A percentile compares a stretch with the other conserved stretches of the same genome.
These are phyloP conservation scores for Thereva nobilitata DNA, from an alignment of 2,888 invertebrate genomes.

Conservation along the genomic window DNA sequence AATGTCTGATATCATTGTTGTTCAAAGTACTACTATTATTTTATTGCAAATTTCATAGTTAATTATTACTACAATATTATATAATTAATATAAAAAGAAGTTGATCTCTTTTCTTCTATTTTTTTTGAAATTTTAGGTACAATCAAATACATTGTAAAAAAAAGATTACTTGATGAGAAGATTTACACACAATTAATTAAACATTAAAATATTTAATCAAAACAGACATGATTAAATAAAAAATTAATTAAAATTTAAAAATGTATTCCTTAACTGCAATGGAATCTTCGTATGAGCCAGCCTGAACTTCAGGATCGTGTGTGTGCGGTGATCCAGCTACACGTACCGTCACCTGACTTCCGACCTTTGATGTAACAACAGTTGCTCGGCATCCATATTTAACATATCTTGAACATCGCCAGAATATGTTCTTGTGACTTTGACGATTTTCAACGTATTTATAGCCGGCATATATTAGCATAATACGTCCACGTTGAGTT, in stretches of 20 bases:
- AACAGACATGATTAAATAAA: background rate
- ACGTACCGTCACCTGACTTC: constrained; percentile 50
- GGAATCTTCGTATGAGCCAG: constrained; percentile 7
- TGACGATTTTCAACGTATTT: constrained; percentile 58
- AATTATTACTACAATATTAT: too few species aligned
- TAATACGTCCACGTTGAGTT: constrained; percentile 56
- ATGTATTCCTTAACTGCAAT: constrained; percentile 21
- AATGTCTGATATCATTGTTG: background rate
- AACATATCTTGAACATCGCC: constrained; percentile 58
- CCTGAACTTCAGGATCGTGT: constrained; percentile 53
- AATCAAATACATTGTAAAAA: too few species aligned
- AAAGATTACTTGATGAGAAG: too few species aligned
- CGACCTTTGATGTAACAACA: constrained; percentile 55
- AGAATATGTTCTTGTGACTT: constrained; percentile 57
- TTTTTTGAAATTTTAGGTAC: background rate
- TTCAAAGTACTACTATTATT: background rate
- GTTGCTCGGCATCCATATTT: constrained; percentile 57
- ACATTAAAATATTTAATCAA: background rate
- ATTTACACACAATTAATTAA: too few species aligned
- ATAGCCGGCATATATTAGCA: constrained; percentile 57
- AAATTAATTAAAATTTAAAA: constrained; percentile 12
- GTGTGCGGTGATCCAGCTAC: constrained; percentile 56
- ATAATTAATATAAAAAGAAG: too few species aligned
- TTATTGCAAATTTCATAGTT: background rate
- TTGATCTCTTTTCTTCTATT: background rate